A percentile compares a stretch with the other conserved stretches of the same genome.
These are phyloP conservation scores for Acrocephalus scirpaceus DNA, from an alignment of 2,797 vertebrate genomes.

Conservation along the genomic window DNA sequence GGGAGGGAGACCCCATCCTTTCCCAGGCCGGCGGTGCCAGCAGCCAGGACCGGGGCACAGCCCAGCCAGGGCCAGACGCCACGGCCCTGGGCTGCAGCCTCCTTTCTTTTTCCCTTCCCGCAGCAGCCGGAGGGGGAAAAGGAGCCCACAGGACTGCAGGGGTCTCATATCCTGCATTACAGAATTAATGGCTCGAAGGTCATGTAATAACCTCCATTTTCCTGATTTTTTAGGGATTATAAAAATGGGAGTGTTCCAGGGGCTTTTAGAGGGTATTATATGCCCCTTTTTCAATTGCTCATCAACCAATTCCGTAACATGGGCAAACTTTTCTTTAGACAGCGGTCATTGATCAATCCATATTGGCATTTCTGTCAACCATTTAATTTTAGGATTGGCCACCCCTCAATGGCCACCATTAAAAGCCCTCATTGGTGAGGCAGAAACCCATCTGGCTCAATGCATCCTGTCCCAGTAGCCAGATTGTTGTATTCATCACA, in stretches of 20 bases:
- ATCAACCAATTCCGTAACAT: neutral
- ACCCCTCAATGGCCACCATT: neutral
- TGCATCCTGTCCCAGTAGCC: neutral
- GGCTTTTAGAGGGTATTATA: neutral
- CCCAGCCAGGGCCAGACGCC: no score
- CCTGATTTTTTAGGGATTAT: neutral
- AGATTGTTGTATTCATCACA: neutral
- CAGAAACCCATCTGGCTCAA: neutral
- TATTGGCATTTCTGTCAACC: neutral
- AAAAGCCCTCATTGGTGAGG: neutral
- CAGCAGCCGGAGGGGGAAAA: no score
- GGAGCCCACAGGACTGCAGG: neutral
- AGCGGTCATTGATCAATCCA: neutral
- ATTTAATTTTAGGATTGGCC: neutral
- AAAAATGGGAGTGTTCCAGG: neutral
- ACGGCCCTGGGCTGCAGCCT: no score
- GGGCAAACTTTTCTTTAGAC: neutral
- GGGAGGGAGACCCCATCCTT: no score
- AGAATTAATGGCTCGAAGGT: neutral
- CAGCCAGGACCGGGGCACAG: no score
- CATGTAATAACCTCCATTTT: neutral
- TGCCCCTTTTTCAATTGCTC: neutral
- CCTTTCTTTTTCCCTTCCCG: no score
- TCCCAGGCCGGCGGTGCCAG: no score
- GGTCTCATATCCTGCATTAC: neutral